Evolutionary conservation across 2,113 vertebrate genomes (phyloP).

Genomic region (Fukomys damarensis): DNA sequence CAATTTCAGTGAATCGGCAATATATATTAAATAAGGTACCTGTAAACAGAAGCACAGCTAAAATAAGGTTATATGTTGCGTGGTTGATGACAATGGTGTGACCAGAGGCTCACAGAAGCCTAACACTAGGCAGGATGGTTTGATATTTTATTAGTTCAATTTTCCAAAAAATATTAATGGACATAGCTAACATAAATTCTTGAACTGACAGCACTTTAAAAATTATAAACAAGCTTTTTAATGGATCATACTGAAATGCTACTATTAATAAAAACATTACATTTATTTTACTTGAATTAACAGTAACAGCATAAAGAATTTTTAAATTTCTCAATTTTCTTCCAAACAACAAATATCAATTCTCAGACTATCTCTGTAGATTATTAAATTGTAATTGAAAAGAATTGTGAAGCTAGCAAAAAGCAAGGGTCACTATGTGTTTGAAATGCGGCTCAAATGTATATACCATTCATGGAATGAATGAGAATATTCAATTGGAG

Average conservation of each 20-base stretch:
- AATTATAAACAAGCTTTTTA: conserved; percentile 24
- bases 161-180: background rate
- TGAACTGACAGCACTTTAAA: background rate
- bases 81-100: background rate
- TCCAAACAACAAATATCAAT: background rate
- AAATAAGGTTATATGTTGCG: background rate
- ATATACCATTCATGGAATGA: background rate
- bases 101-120: background rate
- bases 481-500: background rate
- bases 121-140: background rate
- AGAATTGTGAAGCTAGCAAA: background rate
- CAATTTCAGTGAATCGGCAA: background rate
- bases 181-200: background rate
- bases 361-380: background rate
- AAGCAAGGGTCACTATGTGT: background rate
- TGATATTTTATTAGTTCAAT: background rate
- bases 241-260: background rate
- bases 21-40: background rate
- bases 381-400: background rate
- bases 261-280: background rate
- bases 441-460: background rate
- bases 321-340: conserved; percentile 24
- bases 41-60: background rate
- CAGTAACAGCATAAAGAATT: conserved; percentile 17
- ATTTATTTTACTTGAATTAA: conserved; percentile 47